These are phyloP conservation scores for Notarius lentiginosus DNA, from an alignment of 2,113 vertebrate genomes.

Conservation along the genomic window DNA sequence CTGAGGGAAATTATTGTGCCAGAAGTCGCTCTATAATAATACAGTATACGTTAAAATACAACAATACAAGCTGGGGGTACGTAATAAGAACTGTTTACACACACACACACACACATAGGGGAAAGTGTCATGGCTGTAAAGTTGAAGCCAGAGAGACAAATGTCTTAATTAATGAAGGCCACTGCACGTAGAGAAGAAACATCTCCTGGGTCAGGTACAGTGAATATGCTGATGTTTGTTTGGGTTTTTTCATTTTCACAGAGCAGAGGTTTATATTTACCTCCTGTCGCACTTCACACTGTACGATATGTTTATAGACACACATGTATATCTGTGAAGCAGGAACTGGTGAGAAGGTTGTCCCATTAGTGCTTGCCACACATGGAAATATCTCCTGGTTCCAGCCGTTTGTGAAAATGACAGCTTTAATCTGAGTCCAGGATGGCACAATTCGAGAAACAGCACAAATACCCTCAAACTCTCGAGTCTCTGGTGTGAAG, in stretches of 20 bases:
- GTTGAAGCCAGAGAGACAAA: not conserved
- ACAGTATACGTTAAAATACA: too few species aligned
- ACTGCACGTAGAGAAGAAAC: not conserved
- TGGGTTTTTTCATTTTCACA: not conserved
- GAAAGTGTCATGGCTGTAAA: not conserved
- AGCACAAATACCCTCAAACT: not conserved
- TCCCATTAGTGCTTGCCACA: not conserved
- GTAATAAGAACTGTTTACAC: too few species aligned
- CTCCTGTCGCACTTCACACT: not conserved
- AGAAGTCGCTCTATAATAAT: too few species aligned
- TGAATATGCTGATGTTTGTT: not conserved
- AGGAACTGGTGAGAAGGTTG: not conserved
- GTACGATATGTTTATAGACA: not conserved
- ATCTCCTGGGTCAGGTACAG: not conserved
- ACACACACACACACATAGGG: too few species aligned
- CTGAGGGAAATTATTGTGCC: too few species aligned
- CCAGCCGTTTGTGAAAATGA: not conserved
- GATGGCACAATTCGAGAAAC: not conserved
- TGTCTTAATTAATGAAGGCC: not conserved
- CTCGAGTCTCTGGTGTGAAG: not conserved
- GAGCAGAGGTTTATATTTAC: too few species aligned
- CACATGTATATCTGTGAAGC: not conserved
- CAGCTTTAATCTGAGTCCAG: not conserved
- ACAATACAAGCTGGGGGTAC: too few species aligned
- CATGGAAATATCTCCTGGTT: not conserved